Conservation (phyloP, 2,888 invertebrate genomes). For the Leptopilina myrica region DNA sequence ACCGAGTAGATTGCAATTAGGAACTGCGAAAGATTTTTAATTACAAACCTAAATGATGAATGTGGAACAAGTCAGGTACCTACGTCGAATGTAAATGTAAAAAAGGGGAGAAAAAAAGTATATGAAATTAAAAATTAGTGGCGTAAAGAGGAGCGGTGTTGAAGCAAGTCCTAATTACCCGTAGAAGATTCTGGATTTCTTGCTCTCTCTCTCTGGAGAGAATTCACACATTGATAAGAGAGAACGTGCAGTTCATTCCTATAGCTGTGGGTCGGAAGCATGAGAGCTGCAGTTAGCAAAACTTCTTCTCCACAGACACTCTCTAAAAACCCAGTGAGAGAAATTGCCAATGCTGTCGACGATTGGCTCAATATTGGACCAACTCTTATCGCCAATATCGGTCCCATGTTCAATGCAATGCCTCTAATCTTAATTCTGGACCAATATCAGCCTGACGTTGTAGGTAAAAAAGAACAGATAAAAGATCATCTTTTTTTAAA, state of each 20-base stretch:
- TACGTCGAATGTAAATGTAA: slow-evolving; percentile 16
- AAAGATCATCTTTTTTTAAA: too few species aligned
- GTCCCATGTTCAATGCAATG: too few species aligned
- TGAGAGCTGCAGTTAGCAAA: slow-evolving; percentile 13
- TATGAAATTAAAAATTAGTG: slow-evolving; percentile 25
- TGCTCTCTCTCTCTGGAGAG: slow-evolving; percentile 30
- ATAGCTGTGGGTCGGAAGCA: background rate
- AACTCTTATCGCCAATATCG: too few species aligned
- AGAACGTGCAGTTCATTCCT: background rate
- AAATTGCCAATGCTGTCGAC: too few species aligned
- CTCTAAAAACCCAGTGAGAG: background rate
- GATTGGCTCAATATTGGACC: too few species aligned
- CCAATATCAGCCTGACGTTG: too few species aligned
- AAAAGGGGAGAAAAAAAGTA: slow-evolving; percentile 7
- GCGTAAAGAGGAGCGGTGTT: slow-evolving; percentile 32
- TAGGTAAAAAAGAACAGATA: too few species aligned
- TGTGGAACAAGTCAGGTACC: background rate
- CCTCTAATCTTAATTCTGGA: too few species aligned
- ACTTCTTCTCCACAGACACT: slow-evolving; percentile 8
- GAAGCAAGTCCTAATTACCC: slow-evolving; percentile 41
- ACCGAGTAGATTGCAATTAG: too few species aligned
- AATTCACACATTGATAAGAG: slow-evolving; percentile 30
- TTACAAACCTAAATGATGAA: background rate
- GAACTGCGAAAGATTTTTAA: too few species aligned
- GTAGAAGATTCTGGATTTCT: slow-evolving; percentile 32